phyloP scores from a whole-genome alignment of 2,113 vertebrate species.

The Myocastor coypus region DNA sequence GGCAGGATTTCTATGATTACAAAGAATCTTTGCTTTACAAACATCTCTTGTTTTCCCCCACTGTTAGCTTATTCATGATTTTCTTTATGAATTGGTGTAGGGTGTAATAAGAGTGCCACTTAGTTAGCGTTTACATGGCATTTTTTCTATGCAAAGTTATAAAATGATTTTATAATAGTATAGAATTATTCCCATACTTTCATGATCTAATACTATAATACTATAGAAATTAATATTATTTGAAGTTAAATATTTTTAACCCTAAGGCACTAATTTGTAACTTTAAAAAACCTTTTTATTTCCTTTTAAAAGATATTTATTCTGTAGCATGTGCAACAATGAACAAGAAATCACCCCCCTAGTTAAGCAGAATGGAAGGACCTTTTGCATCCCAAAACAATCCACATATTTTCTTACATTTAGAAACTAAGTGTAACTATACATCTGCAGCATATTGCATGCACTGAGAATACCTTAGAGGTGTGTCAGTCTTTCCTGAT shows the following conservation, averaged over 20 bases:
- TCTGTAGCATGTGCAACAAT: slow-evolving; percentile 20
- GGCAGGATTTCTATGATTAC: slow-evolving; percentile 45
- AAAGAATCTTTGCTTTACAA: slow-evolving; percentile 66
- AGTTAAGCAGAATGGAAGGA: neutral
- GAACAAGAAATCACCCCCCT: slow-evolving; percentile 27
- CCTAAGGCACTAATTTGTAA: slow-evolving; percentile 51
- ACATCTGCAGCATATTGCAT: neutral
- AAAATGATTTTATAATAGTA: slow-evolving; percentile 74
- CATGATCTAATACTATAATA: slow-evolving; percentile 39
- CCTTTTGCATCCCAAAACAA: slow-evolving; percentile 12
- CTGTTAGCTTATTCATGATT: slow-evolving; percentile 56
- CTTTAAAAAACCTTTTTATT: slow-evolving; percentile 42
- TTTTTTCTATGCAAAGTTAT: slow-evolving; percentile 53
- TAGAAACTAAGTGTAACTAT: neutral
- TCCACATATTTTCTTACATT: slow-evolving; percentile 17
- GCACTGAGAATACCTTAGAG: neutral
- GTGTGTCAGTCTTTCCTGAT: neutral
- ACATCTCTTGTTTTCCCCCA: slow-evolving; percentile 37
- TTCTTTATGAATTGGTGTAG: slow-evolving; percentile 69
- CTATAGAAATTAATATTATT: slow-evolving; percentile 62
- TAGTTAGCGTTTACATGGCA: slow-evolving; percentile 54
- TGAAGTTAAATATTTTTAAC: slow-evolving; percentile 68
- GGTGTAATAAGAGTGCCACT: slow-evolving; percentile 34
- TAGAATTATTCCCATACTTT: slow-evolving; percentile 64
- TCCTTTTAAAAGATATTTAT: slow-evolving; percentile 30